A percentile compares a stretch with the other conserved stretches of the same genome.
Evolutionary conservation across 2,797 vertebrate genomes (phyloP).

Genomic region (Pseudocheirus occidentalis): DNA sequence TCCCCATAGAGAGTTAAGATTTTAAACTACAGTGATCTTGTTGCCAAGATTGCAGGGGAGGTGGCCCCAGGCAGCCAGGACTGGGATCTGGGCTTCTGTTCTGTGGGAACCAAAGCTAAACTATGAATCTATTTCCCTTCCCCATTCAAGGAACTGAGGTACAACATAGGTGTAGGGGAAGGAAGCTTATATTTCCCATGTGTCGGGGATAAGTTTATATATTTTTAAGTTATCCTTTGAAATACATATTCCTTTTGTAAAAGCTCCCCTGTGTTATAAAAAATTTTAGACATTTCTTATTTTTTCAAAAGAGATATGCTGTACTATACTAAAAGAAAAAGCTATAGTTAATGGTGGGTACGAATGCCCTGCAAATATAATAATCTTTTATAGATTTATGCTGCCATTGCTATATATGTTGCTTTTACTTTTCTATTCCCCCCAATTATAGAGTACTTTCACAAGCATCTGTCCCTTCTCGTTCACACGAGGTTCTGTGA

Average conservation of each 20-base stretch:
- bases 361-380: conserved; percentile 11
- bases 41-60: background rate
- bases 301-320: background rate
- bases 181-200: background rate
- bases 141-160: background rate
- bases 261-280: background rate
- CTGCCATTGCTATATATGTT: conserved; percentile 50
- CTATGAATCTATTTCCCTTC: background rate
- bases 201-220: background rate
- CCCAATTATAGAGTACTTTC: conserved; percentile 41
- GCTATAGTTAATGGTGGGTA: background rate
- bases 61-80: background rate
- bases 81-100: background rate
- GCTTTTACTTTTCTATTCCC: conserved; percentile 42
- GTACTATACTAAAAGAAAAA: background rate
- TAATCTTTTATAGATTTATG: conserved; percentile 42
- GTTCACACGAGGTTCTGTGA: conserved; percentile 32
- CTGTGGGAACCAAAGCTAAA: background rate
- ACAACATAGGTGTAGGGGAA: background rate
- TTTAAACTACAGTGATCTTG: background rate
- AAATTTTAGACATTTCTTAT: background rate
- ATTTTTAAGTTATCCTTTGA: background rate
- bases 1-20: background rate
- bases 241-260: background rate
- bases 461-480: background rate